Evolutionary conservation across 2,888 invertebrate genomes (phyloP), one percentile per base, ranked within the genome.

Genomic region (Subacronicta megacephala): DNA sequence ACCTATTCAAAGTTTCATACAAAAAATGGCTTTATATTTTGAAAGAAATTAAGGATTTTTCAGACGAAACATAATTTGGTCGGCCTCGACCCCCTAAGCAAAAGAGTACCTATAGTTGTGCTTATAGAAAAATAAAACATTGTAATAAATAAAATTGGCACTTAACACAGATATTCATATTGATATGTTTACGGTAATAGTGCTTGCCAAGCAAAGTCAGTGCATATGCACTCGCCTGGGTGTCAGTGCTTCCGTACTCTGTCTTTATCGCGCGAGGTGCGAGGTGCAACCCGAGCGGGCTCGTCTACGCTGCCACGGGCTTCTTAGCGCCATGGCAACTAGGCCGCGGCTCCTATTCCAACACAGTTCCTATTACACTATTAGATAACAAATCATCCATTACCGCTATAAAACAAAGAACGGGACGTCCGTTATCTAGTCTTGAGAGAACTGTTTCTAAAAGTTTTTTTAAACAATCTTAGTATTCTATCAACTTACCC

Each of bases 261-360:
- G 60, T 56, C 42, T 49, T 67, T 70, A 78, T 67, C 64, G 56
- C 41, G 36, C 33, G 20, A 40, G 29, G 38, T 70, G 36, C 33
- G 20, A 40, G 29, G 38, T 70, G 74, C 54, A 65, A 75, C 59
- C 38, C 20, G 77, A 82, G 45, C 53, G 47, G 53, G 15, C 44
- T 37, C 40, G 40, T 43, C 52, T 46, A 41, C 33, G 50, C 51
- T 41, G 41, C 62, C 53, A 58, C 57, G 38, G 16, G 31, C 54
- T 51, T 50, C 47, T 62, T 77, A 77, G 81, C 84, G 86, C 87
- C 89, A 85, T 88, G 74, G 87, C 84, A 88, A 90, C 87, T 46
- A 65, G 35, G 50, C 50, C 56, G 33, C 50, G 59, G 55, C 57
- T 87, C 81, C 57, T 41, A 71, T 85, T 82, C 54, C 81, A 72